Evolutionary conservation across 2,113 vertebrate species (phyloP).

Genomic region (Malurus melanocephalus): DNA sequence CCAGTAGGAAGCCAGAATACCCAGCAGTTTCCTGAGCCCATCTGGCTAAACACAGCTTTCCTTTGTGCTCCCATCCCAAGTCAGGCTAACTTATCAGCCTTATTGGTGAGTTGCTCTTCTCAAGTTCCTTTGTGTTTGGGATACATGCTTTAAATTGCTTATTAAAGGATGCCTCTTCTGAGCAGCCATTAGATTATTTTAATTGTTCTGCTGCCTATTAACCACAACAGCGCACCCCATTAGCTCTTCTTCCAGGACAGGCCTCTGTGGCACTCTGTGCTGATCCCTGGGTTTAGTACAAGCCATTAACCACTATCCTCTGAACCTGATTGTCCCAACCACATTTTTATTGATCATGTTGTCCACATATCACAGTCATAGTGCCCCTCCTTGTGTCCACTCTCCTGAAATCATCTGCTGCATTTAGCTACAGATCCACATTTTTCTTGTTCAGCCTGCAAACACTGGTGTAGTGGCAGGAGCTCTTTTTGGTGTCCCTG

Average conservation of each 20-base stretch:
- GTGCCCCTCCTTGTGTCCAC: neutral
- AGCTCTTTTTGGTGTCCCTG: neutral
- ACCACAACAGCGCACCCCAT: neutral
- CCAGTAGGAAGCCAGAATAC: neutral
- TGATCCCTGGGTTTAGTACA: neutral
- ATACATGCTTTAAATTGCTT: neutral
- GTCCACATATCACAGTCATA: neutral
- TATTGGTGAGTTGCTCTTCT: neutral
- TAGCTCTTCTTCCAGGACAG: neutral
- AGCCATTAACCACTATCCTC: neutral
- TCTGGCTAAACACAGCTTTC: neutral
- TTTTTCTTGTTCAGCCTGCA: neutral
- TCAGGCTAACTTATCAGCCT: neutral
- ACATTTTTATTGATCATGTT: neutral
- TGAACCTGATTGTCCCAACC: neutral
- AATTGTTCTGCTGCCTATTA: neutral
- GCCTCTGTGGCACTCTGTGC: neutral
- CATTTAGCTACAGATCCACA: fast-evolving
- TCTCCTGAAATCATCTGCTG: neutral
- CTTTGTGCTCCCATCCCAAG: neutral
- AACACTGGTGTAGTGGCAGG: neutral
- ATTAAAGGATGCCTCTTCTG: neutral
- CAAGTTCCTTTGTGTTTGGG: neutral
- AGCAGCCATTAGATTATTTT: neutral
- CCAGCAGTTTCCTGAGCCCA: neutral